Evolutionary conservation across 2,888 invertebrate genomes (phyloP).

Genomic region (Frankliniella intonsa): DNA sequence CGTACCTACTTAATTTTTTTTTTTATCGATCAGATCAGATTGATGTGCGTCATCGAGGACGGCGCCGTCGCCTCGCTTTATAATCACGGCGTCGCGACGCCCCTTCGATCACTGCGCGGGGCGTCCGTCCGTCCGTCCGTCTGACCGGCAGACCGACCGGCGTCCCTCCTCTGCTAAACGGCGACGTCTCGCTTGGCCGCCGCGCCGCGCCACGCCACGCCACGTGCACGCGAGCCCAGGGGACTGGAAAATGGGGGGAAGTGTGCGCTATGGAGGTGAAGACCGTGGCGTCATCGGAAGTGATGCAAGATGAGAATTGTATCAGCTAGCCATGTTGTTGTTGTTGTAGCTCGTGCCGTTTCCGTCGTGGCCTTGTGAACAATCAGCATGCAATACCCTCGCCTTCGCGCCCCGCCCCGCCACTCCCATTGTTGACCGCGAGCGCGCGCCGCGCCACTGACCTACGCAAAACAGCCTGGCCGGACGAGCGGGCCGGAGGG

Average conservation of each 20-base stretch:
- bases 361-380: constrained; percentile 25
- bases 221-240: neutral
- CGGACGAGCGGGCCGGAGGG: neutral
- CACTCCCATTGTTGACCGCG: constrained; percentile 15
- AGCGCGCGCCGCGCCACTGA: constrained; percentile 1
- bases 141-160: too few relatives aligned
- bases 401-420: neutral
- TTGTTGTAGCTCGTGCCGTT: constrained; percentile 24
- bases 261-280: constrained; percentile 24
- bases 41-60: too few relatives aligned
- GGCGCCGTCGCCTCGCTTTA: too few relatives aligned
- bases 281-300: constrained; percentile 25
- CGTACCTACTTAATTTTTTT: too few relatives aligned
- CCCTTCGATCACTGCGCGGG: too few relatives aligned
- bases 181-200: neutral
- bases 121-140: too few relatives aligned
- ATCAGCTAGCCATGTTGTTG: constrained; percentile 16
- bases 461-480: constrained; percentile 1
- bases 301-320: constrained; percentile 25
- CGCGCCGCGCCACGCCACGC: neutral
- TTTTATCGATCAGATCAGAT: too few relatives aligned
- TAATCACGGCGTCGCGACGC: too few relatives aligned
- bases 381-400: constrained; percentile 13
- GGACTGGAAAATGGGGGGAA: constrained; percentile 20
- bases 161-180: too few relatives aligned